Conservation (phyloP, 2,888 invertebrate genomes). For the Venusia cambrica region DNA sequence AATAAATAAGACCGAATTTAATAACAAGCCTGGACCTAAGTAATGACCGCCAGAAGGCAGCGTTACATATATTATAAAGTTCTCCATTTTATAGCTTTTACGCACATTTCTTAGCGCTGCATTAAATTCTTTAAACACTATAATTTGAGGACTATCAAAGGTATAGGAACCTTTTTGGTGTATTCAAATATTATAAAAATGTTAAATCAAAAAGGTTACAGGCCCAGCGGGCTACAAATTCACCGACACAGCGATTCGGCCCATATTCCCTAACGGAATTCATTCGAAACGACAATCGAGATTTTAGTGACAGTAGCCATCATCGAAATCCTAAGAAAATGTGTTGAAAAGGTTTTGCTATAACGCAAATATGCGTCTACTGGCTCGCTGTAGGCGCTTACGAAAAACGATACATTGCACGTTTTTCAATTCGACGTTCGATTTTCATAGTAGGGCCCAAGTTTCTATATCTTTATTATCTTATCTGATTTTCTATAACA, state of each 20-base stretch:
- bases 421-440: too few species aligned
- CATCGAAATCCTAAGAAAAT: too few species aligned
- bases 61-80: slow-evolving; percentile 69
- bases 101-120: slow-evolving; percentile 72
- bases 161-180: slow-evolving; percentile 53
- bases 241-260: too few species aligned
- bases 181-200: slow-evolving; percentile 42
- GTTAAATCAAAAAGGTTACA: slow-evolving; percentile 9
- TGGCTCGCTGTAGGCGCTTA: too few species aligned
- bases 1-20: slow-evolving; percentile 78
- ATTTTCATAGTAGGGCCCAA: too few species aligned
- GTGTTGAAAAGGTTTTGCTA: too few species aligned
- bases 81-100: slow-evolving; percentile 70
- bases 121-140: slow-evolving; percentile 76
- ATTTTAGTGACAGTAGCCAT: too few species aligned
- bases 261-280: too few species aligned
- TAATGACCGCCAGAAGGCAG: slow-evolving; percentile 77
- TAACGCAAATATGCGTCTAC: slow-evolving; percentile 2
- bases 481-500: too few species aligned
- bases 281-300: too few species aligned
- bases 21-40: slow-evolving; percentile 72
- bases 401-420: too few species aligned
- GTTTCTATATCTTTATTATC: too few species aligned
- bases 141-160: slow-evolving; percentile 62
- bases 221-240: background rate